These are phyloP conservation scores for Clytia hemisphaerica DNA, from an alignment of 30 jellyfish, hydroid and myxozoan species.

Conservation along the genomic window DNA sequence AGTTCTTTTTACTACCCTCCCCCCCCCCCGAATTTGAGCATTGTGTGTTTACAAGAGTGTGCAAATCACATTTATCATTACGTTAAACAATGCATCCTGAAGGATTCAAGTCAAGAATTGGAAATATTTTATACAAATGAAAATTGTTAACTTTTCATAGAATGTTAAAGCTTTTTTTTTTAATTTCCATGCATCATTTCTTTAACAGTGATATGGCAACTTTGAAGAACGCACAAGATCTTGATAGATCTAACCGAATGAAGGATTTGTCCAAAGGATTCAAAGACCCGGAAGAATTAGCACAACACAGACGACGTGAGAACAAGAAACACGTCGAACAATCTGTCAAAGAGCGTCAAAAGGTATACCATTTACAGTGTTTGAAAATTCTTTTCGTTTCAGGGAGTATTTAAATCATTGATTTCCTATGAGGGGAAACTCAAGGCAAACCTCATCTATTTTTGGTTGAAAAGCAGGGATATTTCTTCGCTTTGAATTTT, in stretches of 20 bases:
- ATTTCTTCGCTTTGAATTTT: too few relatives aligned
- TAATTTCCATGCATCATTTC: not conserved
- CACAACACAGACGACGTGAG: slow-evolving; percentile 75
- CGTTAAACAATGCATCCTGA: too few relatives aligned
- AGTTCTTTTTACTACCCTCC: not conserved
- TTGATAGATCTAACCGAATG: slow-evolving; percentile 62
- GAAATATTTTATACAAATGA: not conserved
- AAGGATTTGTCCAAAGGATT: slow-evolving; percentile 54
- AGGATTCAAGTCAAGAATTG: not conserved
- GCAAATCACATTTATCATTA: not conserved
- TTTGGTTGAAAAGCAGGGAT: too few relatives aligned
- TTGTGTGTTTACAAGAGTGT: not conserved
- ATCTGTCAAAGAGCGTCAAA: slow-evolving; percentile 85
- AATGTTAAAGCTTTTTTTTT: not conserved
- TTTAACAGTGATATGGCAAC: slow-evolving; percentile 55
- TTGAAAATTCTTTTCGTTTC: not conserved
- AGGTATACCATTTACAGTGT: slow-evolving; percentile 29
- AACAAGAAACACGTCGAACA: slow-evolving; percentile 91
- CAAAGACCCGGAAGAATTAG: slow-evolving; percentile 78
- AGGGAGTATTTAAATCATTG: not conserved
- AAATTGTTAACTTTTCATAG: not conserved
- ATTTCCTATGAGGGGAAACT: too few relatives aligned
- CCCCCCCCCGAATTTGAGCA: not conserved
- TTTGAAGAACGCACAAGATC: slow-evolving; percentile 91
- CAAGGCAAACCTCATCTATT: too few relatives aligned